Conservation (phyloP, 2,888 invertebrate genomes). For the Parapristionchus giblindavisi region DNA sequence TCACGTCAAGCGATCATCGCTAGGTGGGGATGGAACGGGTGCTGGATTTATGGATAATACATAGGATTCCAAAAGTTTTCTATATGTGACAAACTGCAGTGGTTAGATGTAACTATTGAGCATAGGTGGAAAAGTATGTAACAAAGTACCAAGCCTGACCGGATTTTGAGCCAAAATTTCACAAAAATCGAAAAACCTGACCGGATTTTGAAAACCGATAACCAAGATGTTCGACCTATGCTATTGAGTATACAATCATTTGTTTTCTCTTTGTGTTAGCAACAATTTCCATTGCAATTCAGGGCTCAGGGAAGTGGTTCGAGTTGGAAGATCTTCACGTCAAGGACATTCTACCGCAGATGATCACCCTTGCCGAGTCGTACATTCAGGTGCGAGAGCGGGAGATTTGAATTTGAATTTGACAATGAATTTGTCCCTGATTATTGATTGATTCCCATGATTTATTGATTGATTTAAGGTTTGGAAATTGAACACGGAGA, state of each 20-base stretch:
- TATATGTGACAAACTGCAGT: constrained; percentile 38
- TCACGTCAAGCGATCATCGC: no score
- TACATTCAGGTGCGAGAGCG: constrained; percentile 98
- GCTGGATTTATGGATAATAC: constrained; percentile 44
- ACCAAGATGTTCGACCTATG: no score
- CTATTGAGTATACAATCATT: background rate
- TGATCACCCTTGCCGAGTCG: constrained; percentile 98
- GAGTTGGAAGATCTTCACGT: constrained; percentile 95
- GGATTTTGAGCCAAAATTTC: background rate
- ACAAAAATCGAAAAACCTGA: no score
- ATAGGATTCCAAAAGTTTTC: constrained; percentile 46
- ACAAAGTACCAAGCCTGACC: background rate
- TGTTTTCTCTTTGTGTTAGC: background rate
- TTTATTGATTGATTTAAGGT: no score
- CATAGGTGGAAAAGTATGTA: constrained; percentile 35
- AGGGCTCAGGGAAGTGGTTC: constrained; percentile 86
- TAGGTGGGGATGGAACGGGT: no score
- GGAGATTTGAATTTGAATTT: no score
- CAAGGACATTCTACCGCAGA: constrained; percentile 95
- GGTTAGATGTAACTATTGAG: constrained; percentile 45
- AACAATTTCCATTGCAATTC: constrained; percentile 51
- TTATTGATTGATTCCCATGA: no score
- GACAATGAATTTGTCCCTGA: no score
- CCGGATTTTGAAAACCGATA: no score
- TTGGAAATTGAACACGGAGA: no score